phyloP scores from a whole-genome alignment of 2,888 invertebrate species.

The Heliconius ismenius region DNA sequence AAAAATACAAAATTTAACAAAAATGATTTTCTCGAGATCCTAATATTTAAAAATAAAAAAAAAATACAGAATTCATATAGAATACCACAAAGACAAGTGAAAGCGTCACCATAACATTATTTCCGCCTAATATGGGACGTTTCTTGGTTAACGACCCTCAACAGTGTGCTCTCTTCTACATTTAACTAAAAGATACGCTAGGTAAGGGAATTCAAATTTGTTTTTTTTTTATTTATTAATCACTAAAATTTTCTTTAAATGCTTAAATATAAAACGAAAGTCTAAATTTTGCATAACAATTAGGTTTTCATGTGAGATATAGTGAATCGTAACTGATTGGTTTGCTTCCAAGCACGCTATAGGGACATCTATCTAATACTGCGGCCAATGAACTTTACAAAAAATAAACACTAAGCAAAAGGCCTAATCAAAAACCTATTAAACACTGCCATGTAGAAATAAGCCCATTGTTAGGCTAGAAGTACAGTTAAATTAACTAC shows the following conservation, averaged over 20 bases:
- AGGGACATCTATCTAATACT: slow-evolving; percentile 30
- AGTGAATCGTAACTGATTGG: slow-evolving; percentile 28
- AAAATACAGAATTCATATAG: neutral
- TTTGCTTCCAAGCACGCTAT: slow-evolving; percentile 35
- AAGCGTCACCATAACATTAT: slow-evolving; percentile 1
- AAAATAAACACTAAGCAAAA: slow-evolving; percentile 23
- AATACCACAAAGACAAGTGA: neutral
- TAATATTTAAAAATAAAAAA: neutral
- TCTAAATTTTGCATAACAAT: slow-evolving; percentile 24
- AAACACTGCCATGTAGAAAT: slow-evolving; percentile 12
- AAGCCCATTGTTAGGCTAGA: neutral
- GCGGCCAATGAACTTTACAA: slow-evolving; percentile 24
- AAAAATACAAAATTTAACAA: neutral
- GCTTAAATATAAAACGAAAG: neutral
- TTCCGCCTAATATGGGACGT: slow-evolving; percentile 1
- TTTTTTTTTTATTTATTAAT: neutral
- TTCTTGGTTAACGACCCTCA: neutral
- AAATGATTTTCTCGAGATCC: neutral
- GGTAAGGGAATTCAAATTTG: neutral
- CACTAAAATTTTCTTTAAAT: neutral
- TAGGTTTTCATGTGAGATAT: slow-evolving; percentile 11
- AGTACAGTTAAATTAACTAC: neutral
- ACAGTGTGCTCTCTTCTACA: neutral
- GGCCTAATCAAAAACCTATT: slow-evolving; percentile 19
- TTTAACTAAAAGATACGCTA: neutral